Evolutionary conservation across 2,113 vertebrate species (phyloP).

Genomic region (Mesembrinibis cayennensis): DNA sequence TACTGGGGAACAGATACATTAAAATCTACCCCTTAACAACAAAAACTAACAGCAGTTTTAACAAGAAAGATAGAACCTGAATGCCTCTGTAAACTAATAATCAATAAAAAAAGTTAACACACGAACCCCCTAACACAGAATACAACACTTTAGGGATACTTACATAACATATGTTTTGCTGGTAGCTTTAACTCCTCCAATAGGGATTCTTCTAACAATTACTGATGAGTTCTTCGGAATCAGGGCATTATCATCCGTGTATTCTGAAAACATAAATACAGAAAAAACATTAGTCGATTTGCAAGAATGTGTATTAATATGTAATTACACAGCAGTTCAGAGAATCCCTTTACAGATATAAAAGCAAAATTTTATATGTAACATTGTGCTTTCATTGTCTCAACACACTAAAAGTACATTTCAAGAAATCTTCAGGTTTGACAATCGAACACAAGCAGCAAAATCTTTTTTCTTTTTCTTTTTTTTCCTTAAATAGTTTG

Average conservation of each 20-base stretch:
- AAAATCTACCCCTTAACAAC: not conserved
- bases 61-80: rapidly evolving
- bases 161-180: conserved; percentile 92
- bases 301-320: not conserved
- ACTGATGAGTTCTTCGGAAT: conserved; percentile 98
- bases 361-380: not conserved
- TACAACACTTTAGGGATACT: conserved; percentile 63
- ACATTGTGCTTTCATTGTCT: not conserved
- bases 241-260: conserved; percentile 87
- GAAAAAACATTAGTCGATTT: not conserved
- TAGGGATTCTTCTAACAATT: conserved; percentile 94
- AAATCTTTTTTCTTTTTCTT: too few relatives aligned
- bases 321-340: not conserved
- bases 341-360: not conserved
- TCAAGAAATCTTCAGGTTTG: not conserved
- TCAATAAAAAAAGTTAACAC: not conserved
- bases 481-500: not conserved
- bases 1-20: not conserved
- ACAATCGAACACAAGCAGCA: not conserved
- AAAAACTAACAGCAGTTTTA: not conserved
- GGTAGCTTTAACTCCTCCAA: conserved; percentile 86
- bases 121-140: not conserved
- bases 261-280: conserved; percentile 76
- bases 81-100: not conserved
- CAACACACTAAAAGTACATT: not conserved